A percentile compares a stretch with the other conserved stretches of the same genome.
These are phyloP conservation scores for Melanostoma scalare DNA, from an alignment of 2,888 invertebrate species.

Conservation along the genomic window DNA sequence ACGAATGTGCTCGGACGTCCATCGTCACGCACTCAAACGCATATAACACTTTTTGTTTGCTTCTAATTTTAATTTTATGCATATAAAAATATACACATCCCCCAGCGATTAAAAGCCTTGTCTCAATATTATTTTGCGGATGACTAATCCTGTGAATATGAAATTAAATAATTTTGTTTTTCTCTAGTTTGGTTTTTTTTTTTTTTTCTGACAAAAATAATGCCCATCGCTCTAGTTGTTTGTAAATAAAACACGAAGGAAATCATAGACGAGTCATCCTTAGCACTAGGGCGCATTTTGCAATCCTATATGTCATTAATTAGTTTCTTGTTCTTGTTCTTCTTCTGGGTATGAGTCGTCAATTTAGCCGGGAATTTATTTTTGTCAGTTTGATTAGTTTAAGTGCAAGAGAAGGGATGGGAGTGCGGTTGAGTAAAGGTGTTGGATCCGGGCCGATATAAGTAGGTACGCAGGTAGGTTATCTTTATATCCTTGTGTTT, in stretches of 20 bases:
- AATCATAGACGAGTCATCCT: slow-evolving; percentile 66
- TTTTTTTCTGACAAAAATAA: slow-evolving; percentile 52
- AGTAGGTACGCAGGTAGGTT: background rate
- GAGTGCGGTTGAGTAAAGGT: slow-evolving; percentile 16
- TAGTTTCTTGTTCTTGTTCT: slow-evolving; percentile 37
- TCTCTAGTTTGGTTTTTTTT: too few relatives aligned
- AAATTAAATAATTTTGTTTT: slow-evolving; percentile 58
- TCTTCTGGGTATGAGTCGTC: slow-evolving; percentile 61
- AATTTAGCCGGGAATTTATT: slow-evolving; percentile 62
- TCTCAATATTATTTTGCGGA: slow-evolving; percentile 46
- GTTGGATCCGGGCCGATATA: slow-evolving; percentile 44
- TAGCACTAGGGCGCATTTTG: slow-evolving; percentile 63
- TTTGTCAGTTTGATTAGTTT: slow-evolving; percentile 49
- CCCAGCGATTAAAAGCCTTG: slow-evolving; percentile 35
- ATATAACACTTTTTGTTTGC: too few relatives aligned
- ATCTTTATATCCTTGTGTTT: slow-evolving; percentile 22
- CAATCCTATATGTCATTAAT: slow-evolving; percentile 68
- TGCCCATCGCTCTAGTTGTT: slow-evolving; percentile 46
- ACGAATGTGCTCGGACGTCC: too few relatives aligned
- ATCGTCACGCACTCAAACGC: too few relatives aligned
- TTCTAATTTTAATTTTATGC: slow-evolving; percentile 52
- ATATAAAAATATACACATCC: slow-evolving; percentile 11
- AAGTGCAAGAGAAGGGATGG: background rate
- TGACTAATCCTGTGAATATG: slow-evolving; percentile 67
- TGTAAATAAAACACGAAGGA: slow-evolving; percentile 48